Evolutionary conservation across 2,888 invertebrate genomes (phyloP), one percentile per base, ranked within the genome.

Genomic region (Opisthograptis luteolata): DNA sequence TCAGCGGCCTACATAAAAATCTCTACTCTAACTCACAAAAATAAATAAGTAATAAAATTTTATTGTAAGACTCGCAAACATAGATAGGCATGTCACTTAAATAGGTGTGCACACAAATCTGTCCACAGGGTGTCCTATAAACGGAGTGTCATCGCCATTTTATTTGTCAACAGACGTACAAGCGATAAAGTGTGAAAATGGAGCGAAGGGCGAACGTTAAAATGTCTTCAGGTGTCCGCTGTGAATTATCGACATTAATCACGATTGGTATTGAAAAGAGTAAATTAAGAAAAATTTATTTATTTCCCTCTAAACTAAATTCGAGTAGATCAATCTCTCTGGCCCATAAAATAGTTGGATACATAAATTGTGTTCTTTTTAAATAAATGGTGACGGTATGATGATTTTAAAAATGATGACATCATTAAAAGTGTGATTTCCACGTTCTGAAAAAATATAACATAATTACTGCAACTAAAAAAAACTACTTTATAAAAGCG

Each of bases 91-190:
- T 84, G 83, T 80, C 75, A 70, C 68, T 71, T 64, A 76, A 83
- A 83, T 84, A 80, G 81, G 75, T 70, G 76, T 70, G 54, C 55
- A 64, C 67, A 82, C 82, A 85, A 84, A 85, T 84, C 82, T 71
- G 72, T 86, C 73, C 35, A 52, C 81, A 61, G 60, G 50, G 46
- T 59, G 65, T 62, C 69, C 60, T 65, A 72, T 72, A 71, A 69
- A 62, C 55, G 47, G 57, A 51, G 62, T 74, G 73, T 77, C 76
- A 60, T 58, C 79, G 72, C 79, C 75, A 68, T 81, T 72, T 68
- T 58, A 66, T 58, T 59, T 74, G 80, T 78, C 78, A 73, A 57
- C 79, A 66, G 60, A 36, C 62, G 51, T 60, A 68, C 68, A 70
- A 58, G 66, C 70, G 68, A 77, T 76, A 73, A 78, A 76, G 60